phyloP scores from a whole-genome alignment of 2,888 invertebrate genomes.

The Crocallis elinguaria region DNA sequence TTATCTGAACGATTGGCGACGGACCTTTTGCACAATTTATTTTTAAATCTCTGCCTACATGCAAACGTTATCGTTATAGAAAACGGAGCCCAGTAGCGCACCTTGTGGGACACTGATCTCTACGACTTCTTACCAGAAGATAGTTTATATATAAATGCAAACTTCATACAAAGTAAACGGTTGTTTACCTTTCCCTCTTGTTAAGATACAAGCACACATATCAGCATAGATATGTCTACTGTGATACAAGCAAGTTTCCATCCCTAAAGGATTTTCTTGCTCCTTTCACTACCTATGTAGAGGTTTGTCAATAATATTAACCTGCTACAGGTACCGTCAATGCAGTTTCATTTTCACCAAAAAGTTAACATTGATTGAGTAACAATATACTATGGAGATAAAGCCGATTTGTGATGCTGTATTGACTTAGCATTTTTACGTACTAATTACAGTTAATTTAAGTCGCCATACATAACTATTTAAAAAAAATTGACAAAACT shows the following conservation, averaged over 20 bases:
- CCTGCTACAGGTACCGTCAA: not conserved
- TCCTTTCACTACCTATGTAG: conserved; percentile 30
- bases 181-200: conserved; percentile 6
- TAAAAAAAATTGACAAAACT: too few relatives aligned
- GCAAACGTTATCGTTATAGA: too few relatives aligned
- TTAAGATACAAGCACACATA: too few relatives aligned
- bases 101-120: not conserved
- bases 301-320: not conserved
- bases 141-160: not conserved
- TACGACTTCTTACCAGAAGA: too few relatives aligned
- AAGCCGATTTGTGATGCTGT: too few relatives aligned
- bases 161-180: not conserved
- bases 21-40: too few relatives aligned
- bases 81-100: not conserved
- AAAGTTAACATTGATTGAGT: not conserved
- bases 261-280: conserved; percentile 31
- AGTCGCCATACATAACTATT: too few relatives aligned
- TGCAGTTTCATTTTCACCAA: not conserved
- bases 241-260: conserved; percentile 9
- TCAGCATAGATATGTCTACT: conserved; percentile 2
- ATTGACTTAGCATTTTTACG: too few relatives aligned
- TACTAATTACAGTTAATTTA: too few relatives aligned
- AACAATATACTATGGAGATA: too few relatives aligned
- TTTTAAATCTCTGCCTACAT: too few relatives aligned
- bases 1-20: too few relatives aligned